Conservation (phyloP, 2,113 vertebrate genomes). For the Lagenorhynchus albirostris region DNA sequence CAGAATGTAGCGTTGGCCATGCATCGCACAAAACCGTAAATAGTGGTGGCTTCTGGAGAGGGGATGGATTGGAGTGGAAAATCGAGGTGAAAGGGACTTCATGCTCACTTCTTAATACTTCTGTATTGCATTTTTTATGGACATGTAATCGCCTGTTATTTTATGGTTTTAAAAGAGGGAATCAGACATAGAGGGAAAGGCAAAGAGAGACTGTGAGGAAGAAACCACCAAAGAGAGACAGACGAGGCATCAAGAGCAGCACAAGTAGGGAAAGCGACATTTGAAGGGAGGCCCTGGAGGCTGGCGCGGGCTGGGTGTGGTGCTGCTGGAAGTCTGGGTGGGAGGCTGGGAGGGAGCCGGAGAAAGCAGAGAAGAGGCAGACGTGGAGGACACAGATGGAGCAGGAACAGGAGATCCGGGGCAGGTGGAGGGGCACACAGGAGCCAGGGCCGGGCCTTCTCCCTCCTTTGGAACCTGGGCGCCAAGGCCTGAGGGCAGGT, state of each 20-base stretch:
- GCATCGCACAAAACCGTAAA: not conserved
- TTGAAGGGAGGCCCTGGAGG: no score
- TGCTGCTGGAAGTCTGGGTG: not conserved
- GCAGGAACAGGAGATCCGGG: not conserved
- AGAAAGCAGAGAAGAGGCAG: not conserved
- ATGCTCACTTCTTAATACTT: not conserved
- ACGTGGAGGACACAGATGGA: not conserved
- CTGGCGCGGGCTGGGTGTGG: not conserved
- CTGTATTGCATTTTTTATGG: not conserved
- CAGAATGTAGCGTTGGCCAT: not conserved
- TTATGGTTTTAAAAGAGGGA: not conserved
- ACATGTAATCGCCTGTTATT: not conserved
- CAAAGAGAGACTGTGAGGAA: not conserved
- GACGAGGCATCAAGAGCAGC: rapidly evolving
- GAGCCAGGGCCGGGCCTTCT: not conserved
- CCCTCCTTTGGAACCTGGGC: no score
- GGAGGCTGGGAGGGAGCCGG: not conserved
- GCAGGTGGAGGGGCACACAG: not conserved
- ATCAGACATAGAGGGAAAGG: not conserved
- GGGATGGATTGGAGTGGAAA: not conserved
- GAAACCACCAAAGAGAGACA: not conserved
- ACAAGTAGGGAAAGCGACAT: not conserved
- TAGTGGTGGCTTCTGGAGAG: not conserved
- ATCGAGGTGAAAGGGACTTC: not conserved
- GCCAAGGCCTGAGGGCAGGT: not conserved